Evolutionary conservation across 2,113 vertebrate genomes (phyloP).

Genomic region (Apistogramma diplotaenia): DNA sequence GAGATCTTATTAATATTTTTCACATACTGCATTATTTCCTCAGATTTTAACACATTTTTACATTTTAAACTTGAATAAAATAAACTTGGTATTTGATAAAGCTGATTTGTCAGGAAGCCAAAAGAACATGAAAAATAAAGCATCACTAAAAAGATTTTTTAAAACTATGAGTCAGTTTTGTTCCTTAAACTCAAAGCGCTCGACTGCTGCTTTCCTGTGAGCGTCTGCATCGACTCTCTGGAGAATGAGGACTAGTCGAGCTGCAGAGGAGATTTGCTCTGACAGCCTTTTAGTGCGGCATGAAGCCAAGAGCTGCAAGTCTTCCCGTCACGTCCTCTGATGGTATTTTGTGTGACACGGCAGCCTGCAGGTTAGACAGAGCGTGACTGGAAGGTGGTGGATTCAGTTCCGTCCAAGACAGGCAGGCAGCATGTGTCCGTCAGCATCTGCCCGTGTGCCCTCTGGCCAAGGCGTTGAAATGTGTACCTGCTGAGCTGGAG

Average conservation of each 20-base stretch:
- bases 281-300: conserved; percentile 47
- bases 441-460: neutral
- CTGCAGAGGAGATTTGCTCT: conserved; percentile 26
- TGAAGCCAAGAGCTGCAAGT: conserved; percentile 17
- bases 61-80: neutral
- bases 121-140: neutral
- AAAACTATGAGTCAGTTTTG: neutral
- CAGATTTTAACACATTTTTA: neutral
- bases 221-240: neutral
- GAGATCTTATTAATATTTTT: neutral
- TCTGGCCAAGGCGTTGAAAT: neutral
- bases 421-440: neutral
- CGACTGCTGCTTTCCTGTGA: neutral
- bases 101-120: neutral
- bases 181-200: neutral
- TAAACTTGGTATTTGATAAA: neutral
- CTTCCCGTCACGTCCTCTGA: conserved; percentile 14
- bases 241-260: neutral
- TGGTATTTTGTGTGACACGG: neutral
- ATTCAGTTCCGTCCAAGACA: neutral
- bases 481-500: neutral
- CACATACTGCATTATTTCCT: neutral
- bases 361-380: neutral
- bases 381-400: neutral
- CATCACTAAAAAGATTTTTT: neutral